phyloP scores from a whole-genome alignment of 2,113 vertebrate species.

The Sylvietta virens region DNA sequence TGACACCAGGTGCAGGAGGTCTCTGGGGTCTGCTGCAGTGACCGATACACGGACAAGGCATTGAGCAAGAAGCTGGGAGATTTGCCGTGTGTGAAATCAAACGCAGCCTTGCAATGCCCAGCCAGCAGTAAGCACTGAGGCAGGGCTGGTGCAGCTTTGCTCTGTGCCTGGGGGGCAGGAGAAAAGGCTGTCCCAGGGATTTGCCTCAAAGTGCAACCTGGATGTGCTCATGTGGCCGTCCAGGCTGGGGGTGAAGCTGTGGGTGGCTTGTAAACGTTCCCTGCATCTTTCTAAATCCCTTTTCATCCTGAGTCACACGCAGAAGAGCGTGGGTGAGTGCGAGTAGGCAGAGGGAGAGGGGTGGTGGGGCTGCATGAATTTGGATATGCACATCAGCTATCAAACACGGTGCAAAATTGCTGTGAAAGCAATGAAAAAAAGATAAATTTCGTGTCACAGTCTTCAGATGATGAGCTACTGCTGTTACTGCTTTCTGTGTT shows the following conservation, averaged over 20 bases:
- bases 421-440: conserved; percentile 48
- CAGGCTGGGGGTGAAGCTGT: not conserved
- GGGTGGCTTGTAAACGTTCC: conserved; percentile 38
- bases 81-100: not conserved
- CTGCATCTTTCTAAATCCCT: conserved; percentile 35
- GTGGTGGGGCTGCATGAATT: conserved; percentile 53
- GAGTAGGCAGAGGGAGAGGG: conserved; percentile 59
- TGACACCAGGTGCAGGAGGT: not conserved
- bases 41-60: not conserved
- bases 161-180: not conserved
- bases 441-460: conserved; percentile 29
- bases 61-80: not conserved
- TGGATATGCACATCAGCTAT: conserved; percentile 62
- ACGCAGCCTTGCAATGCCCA: not conserved
- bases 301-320: conserved; percentile 51
- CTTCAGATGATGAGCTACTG: conserved; percentile 34
- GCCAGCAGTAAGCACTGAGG: not conserved
- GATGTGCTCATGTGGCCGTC: not conserved
- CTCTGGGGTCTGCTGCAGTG: not conserved
- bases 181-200: not conserved
- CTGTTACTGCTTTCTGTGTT: conserved; percentile 1
- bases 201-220: not conserved
- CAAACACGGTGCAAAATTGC: conserved; percentile 47
- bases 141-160: not conserved
- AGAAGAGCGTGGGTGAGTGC: conserved; percentile 18